Conservation (phyloP, 2,113 vertebrate species). For the Alethe diademata region DNA sequence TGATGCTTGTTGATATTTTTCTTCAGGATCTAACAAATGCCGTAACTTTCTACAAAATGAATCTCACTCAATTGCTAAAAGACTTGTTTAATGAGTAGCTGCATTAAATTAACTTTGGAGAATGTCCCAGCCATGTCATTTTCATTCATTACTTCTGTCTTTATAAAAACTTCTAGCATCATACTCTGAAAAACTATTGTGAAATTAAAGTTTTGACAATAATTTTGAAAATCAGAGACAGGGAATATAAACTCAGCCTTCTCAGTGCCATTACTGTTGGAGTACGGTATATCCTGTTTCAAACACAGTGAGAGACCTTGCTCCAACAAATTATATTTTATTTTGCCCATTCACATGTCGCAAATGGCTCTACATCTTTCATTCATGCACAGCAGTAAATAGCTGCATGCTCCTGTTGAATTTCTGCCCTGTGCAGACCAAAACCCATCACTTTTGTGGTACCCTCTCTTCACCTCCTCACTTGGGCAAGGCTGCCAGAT, state of each 20-base stretch:
- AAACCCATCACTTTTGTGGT: background rate
- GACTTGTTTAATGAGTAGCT: background rate
- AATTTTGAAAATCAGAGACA: background rate
- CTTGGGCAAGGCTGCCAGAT: background rate
- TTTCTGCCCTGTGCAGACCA: background rate
- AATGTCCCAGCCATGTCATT: background rate
- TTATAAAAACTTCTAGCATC: background rate
- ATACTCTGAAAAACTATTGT: background rate
- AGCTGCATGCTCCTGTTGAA: background rate
- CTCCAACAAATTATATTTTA: background rate
- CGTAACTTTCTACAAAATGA: background rate
- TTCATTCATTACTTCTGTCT: background rate
- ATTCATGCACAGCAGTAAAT: fast-evolving
- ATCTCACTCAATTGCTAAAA: background rate
- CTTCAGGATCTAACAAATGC: background rate
- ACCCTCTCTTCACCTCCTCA: background rate
- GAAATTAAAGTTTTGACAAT: background rate
- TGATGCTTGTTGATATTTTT: background rate
- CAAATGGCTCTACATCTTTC: background rate
- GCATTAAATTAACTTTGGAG: background rate
- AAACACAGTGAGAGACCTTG: background rate
- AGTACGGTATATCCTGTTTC: background rate
- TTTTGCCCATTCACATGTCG: background rate
- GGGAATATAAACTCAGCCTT: background rate
- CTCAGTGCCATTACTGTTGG: background rate